phyloP scores from a whole-genome alignment of 2,797 vertebrate species.

The Xenopus petersii region DNA sequence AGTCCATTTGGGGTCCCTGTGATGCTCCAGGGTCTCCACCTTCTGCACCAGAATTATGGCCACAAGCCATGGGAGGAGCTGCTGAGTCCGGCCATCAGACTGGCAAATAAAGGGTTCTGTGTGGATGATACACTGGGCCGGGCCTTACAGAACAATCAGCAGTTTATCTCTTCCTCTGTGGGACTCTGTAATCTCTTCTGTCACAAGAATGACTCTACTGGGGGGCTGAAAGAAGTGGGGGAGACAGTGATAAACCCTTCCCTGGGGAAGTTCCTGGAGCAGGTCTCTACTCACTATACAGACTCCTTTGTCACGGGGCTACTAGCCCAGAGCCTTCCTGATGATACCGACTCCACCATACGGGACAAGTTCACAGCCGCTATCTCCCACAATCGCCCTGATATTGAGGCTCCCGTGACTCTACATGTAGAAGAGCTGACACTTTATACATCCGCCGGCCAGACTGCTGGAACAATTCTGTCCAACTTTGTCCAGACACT shows the following conservation, averaged over 20 bases:
- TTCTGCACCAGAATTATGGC: slow-evolving; percentile 58
- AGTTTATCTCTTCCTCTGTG: slow-evolving; percentile 46
- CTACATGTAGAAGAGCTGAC: slow-evolving; percentile 25
- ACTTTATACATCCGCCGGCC: slow-evolving; percentile 49
- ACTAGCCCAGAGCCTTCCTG: slow-evolving; percentile 54
- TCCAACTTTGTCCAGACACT: neutral
- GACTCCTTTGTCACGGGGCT: slow-evolving; percentile 46
- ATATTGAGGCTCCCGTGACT: slow-evolving; percentile 28
- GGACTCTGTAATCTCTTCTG: slow-evolving; percentile 57
- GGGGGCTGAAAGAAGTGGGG: slow-evolving; percentile 46
- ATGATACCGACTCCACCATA: slow-evolving; percentile 51
- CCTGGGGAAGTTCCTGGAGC: slow-evolving; percentile 53
- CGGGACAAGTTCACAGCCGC: slow-evolving; percentile 34
- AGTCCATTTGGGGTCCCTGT: slow-evolving; percentile 52
- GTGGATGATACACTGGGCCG: slow-evolving; percentile 59
- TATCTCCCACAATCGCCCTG: slow-evolving; percentile 30
- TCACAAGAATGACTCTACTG: slow-evolving; percentile 9
- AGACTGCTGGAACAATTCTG: slow-evolving; percentile 51
- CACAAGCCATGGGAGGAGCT: slow-evolving; percentile 58
- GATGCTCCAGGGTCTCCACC: slow-evolving; percentile 57
- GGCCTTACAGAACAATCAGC: slow-evolving; percentile 54
- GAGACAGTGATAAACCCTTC: slow-evolving; percentile 47
- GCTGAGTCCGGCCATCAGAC: slow-evolving; percentile 33
- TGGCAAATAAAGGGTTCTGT: slow-evolving; percentile 62
- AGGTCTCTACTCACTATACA: slow-evolving; percentile 14